A percentile compares a stretch with the other conserved stretches of the same genome.
These are phyloP conservation scores for Netelia inedita DNA, from an alignment of 2,888 invertebrate species.

Conservation along the genomic window DNA sequence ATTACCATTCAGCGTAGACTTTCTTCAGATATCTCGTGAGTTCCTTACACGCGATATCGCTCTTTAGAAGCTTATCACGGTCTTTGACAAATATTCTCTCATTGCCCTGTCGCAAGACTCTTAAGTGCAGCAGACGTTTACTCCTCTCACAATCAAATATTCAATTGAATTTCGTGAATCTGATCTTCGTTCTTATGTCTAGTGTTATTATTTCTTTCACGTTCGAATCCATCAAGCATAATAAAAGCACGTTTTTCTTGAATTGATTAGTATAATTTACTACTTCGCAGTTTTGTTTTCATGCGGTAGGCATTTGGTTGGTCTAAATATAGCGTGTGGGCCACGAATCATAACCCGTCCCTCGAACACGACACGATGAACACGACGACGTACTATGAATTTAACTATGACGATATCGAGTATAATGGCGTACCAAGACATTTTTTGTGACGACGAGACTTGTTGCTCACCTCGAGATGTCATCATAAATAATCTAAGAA, in stretches of 20 bases:
- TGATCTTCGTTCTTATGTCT: neutral
- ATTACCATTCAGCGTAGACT: neutral
- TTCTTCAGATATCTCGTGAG: neutral
- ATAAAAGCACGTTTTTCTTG: neutral
- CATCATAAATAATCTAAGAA: neutral
- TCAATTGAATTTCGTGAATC: neutral
- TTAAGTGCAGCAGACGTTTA: neutral
- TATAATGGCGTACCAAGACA: neutral
- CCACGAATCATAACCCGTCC: neutral
- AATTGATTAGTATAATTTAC: neutral
- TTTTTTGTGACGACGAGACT: neutral
- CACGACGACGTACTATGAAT: conserved; percentile 22
- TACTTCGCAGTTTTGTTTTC: neutral
- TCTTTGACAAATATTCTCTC: conserved; percentile 3
- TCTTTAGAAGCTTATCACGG: conserved; percentile 7
- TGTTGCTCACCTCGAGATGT: neutral
- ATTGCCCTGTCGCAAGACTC: neutral
- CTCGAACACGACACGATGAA: neutral
- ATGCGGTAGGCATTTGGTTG: conserved; percentile 1
- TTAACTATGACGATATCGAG: conserved; percentile 33
- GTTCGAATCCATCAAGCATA: neutral
- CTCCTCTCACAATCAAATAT: neutral
- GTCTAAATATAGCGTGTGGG: conserved; percentile 21
- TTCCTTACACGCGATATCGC: conserved; percentile 7
- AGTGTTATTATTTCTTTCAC: neutral